phyloP scores from a whole-genome alignment of 2,113 vertebrate species.

The Paraplagusia blochii region DNA sequence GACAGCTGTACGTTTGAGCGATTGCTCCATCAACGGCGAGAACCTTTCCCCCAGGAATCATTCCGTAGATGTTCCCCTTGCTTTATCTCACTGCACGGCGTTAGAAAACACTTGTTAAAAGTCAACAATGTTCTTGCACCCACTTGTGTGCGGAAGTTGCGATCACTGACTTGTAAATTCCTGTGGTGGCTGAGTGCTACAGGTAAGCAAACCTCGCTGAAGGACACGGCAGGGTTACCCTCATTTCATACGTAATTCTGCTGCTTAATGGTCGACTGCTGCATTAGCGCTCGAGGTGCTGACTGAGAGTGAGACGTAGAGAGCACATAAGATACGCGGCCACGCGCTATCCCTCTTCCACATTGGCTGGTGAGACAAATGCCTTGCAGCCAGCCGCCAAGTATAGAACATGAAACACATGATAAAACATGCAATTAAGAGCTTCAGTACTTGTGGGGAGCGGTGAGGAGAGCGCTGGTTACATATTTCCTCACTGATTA shows the following conservation, averaged over 20 bases:
- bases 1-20: constrained; percentile 61
- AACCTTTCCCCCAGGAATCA: constrained; percentile 56
- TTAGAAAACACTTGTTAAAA: constrained; percentile 35
- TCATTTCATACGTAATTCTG: constrained; percentile 39
- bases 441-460: constrained; percentile 50
- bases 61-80: constrained; percentile 39
- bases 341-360: constrained; percentile 51
- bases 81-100: constrained; percentile 50
- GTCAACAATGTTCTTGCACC: too few relatives aligned
- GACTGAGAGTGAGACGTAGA: constrained; percentile 19
- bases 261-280: constrained; percentile 30
- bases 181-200: constrained; percentile 8
- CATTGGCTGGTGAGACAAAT: constrained; percentile 59
- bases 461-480: constrained; percentile 44
- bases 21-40: constrained; percentile 41
- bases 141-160: too few relatives aligned
- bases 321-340: constrained; percentile 30
- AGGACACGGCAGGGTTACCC: constrained; percentile 51
- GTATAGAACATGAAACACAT: constrained; percentile 71
- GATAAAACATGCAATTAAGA: constrained; percentile 75
- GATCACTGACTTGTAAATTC: constrained; percentile 1
- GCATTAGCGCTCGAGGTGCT: constrained; percentile 43
- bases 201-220: constrained; percentile 34
- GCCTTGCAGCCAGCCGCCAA: constrained; percentile 65
- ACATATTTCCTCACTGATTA: constrained; percentile 73